Base-by-base conservation (phyloP, 2,797 vertebrate genomes). In the Eulemur rubriventer region DNA sequence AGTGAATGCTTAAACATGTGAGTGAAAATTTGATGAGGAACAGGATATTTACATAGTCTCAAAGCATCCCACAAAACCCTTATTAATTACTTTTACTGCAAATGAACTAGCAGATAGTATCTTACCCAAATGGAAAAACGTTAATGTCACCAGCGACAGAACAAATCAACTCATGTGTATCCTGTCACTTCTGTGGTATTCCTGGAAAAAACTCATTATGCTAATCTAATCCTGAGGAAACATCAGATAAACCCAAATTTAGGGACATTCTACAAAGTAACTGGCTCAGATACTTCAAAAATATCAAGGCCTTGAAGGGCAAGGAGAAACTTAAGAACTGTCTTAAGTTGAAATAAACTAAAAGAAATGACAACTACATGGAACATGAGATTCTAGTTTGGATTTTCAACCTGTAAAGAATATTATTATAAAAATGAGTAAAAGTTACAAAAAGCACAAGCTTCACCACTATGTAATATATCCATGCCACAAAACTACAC, bases 211-310 rank as follows among this genome's bases (percentile, higher is more conserved):
- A 50, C 33, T 89, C 59, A 83, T 70, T 94, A 48, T 95, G 43
- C 72, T 89, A 89, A 95, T 93, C n/a, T 87, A 94, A 94, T 96
- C 52, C n/a, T 95, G 26, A 91, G 69, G 83, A 89, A 82, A 46
- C 78, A 83, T 79, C 65, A 78, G 52, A 95, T 26, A 89, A 97
- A 95, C 79, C 26, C 83, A 96, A 93, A 96, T 63, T 93, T 79
- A 84, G 61, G 41, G 55, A 69, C 7, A 89, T 73, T 87, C 48
- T 81, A 86, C 76, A 90, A 65, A 92, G 81, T 76, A 85, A 90
- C 65, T 52, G 75, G 30, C 63, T 84, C 88, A 69, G 76, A 73
- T n/a, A 67, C 3, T 80, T 83, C 55, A 87, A 92, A 95, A 93
- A 87, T 78, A 95, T 46, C 57, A 94, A 96, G 67, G 16, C 48